These are phyloP conservation scores for Thalassophryne amazonica DNA, from an alignment of 2,797 vertebrate genomes.

Conservation along the genomic window DNA sequence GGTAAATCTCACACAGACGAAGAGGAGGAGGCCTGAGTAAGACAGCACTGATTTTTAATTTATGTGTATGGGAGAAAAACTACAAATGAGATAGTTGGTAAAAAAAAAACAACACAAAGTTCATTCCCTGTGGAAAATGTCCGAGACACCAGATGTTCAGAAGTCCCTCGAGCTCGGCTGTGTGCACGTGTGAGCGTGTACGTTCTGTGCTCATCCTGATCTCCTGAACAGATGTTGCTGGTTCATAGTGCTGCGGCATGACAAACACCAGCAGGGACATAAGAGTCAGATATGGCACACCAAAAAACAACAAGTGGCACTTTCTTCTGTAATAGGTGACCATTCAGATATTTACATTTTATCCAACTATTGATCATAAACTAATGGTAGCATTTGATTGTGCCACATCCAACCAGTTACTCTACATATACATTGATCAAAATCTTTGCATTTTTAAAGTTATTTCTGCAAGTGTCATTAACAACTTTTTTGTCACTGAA, in stretches of 20 bases:
- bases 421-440: too few relatives aligned
- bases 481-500: too few relatives aligned
- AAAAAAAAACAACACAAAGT: slow-evolving; percentile 64
- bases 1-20: background rate
- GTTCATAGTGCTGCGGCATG: slow-evolving; percentile 59
- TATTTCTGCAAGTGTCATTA: too few relatives aligned
- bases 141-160: slow-evolving; percentile 79
- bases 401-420: too few relatives aligned
- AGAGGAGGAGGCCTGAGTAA: background rate
- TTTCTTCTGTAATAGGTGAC: too few relatives aligned
- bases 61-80: slow-evolving; percentile 14
- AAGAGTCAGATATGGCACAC: too few relatives aligned
- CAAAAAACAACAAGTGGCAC: too few relatives aligned
- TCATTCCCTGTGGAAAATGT: slow-evolving; percentile 58
- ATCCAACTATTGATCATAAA: too few relatives aligned
- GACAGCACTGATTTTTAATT: slow-evolving; percentile 19
- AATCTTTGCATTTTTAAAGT: too few relatives aligned
- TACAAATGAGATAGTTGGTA: slow-evolving; percentile 35
- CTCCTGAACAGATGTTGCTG: slow-evolving; percentile 79
- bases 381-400: too few relatives aligned
- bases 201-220: slow-evolving; percentile 67
- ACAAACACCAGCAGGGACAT: too few relatives aligned
- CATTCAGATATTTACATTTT: too few relatives aligned
- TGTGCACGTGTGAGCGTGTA: slow-evolving; percentile 7
- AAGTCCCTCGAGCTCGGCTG: slow-evolving; percentile 59